Conservation (phyloP, 2,888 invertebrate genomes). For the Nebria brevicollis region DNA sequence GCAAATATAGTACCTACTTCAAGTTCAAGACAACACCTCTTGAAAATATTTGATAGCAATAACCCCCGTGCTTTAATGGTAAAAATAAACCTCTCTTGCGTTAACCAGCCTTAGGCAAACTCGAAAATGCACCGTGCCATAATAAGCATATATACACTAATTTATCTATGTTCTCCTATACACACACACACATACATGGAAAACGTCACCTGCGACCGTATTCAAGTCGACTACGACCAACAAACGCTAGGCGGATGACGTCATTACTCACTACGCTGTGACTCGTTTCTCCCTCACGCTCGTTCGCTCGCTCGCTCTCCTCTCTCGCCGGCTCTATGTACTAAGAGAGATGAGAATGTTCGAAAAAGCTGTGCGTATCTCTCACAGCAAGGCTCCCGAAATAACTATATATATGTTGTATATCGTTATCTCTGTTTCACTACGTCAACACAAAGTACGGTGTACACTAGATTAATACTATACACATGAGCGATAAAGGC, state of each 20-base stretch:
- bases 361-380: neutral
- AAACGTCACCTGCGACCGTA: neutral
- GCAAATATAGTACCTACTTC: no score
- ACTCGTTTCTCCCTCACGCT: neutral
- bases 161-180: neutral
- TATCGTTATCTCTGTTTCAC: neutral
- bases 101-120: neutral
- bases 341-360: neutral
- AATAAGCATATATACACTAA: neutral
- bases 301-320: neutral
- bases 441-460: neutral
- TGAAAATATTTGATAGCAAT: neutral
- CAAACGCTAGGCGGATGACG: neutral
- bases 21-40: neutral
- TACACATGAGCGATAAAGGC: neutral
- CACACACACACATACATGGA: neutral
- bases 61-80: neutral
- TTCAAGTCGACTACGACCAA: neutral
- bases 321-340: neutral
- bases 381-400: neutral
- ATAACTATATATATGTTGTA: slow-evolving; percentile 1
- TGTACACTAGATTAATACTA: neutral
- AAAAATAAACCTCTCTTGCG: neutral
- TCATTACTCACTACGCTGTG: neutral
- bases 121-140: neutral